A percentile compares a stretch with the other conserved stretches of the same genome.
Conservation (phyloP, 1,140 invertebrate genomes). For the Drosophila setifemur region DNA sequence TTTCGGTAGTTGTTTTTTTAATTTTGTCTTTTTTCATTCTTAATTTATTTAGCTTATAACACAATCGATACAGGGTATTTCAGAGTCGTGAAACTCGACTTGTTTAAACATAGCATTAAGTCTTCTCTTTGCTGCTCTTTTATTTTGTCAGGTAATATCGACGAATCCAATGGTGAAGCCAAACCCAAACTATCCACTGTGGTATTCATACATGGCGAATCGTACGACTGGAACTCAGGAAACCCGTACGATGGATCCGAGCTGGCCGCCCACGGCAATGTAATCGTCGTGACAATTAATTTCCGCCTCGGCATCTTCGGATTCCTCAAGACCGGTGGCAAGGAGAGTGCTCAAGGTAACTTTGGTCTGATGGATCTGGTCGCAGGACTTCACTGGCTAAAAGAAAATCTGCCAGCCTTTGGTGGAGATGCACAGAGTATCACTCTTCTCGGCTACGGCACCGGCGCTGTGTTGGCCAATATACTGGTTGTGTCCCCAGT, state of each 20-base stretch:
- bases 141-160: slow-evolving; percentile 27
- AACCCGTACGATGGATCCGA: slow-evolving; percentile 97
- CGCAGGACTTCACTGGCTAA: slow-evolving; percentile 95
- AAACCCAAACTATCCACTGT: slow-evolving; percentile 86
- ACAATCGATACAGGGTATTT: too few species aligned
- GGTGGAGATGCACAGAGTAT: slow-evolving; percentile 94
- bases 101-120: too few species aligned
- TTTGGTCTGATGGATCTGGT: slow-evolving; percentile 97
- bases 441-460: slow-evolving; percentile 95
- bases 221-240: slow-evolving; percentile 96
- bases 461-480: slow-evolving; percentile 96
- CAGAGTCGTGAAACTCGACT: too few species aligned
- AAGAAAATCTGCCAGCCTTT: slow-evolving; percentile 94
- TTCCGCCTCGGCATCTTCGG: slow-evolving; percentile 98
- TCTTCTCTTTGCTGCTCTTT: too few species aligned
- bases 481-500: slow-evolving; percentile 96
- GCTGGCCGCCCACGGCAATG: slow-evolving; percentile 93
- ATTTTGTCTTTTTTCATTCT: too few species aligned
- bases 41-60: too few species aligned
- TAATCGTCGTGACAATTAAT: slow-evolving; percentile 98
- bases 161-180: slow-evolving; percentile 5
- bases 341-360: slow-evolving; percentile 94
- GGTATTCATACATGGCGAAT: slow-evolving; percentile 97
- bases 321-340: slow-evolving; percentile 95
- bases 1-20: too few species aligned